Evolutionary conservation across 1,140 invertebrate genomes (phyloP).

Genomic region (Apis dorsata): DNA sequence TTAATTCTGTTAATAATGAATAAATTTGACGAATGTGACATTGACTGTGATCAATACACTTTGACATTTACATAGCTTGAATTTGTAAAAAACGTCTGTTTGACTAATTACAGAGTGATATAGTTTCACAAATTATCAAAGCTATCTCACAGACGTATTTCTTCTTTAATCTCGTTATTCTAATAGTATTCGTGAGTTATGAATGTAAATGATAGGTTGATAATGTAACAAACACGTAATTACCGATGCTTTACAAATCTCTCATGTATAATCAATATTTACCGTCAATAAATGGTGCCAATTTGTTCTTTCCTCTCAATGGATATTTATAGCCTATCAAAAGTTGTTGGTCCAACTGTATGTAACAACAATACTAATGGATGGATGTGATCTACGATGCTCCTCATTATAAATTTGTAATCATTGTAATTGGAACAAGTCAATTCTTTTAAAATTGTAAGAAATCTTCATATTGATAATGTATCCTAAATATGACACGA

Average conservation of each 20-base stretch:
- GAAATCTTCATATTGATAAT: neutral
- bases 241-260: constrained; percentile 9
- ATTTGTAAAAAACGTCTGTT: no score
- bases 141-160: neutral
- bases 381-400: neutral
- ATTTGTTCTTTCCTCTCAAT: constrained; percentile 18
- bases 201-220: neutral
- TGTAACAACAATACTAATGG: neutral
- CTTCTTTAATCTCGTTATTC: neutral
- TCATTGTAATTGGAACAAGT: neutral
- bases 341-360: neutral
- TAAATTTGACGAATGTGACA: no score
- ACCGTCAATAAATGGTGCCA: constrained; percentile 15
- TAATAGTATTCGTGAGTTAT: neutral
- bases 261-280: constrained; percentile 22
- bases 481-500: neutral
- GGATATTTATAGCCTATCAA: constrained; percentile 16
- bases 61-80: no score
- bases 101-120: no score
- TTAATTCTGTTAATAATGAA: no score
- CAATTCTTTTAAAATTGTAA: neutral
- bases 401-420: neutral
- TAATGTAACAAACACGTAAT: neutral
- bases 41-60: no score
- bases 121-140: no score